Percentiles rank a stretch among this genome's conserved stretches.
Conservation (phyloP, 2,888 invertebrate species). For the Drosophila longiperda region DNA sequence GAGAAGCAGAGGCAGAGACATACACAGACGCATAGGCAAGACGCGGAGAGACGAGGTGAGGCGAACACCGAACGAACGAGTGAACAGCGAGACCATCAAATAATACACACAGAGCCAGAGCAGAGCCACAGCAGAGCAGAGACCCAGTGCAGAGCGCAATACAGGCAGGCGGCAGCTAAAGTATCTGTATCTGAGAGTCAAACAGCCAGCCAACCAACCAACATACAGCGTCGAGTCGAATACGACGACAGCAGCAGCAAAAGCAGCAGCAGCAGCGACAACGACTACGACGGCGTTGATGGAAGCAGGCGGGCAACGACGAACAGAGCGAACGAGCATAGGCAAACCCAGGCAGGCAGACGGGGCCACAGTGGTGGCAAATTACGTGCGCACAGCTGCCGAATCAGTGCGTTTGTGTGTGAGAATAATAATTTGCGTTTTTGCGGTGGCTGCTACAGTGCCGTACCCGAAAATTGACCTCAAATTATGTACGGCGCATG, state of each 20-base stretch:
- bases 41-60: slow-evolving; percentile 18
- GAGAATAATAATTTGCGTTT: slow-evolving; percentile 62
- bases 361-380: slow-evolving; percentile 71
- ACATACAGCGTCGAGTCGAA: slow-evolving; percentile 56
- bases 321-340: slow-evolving; percentile 35
- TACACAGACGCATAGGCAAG: slow-evolving; percentile 44
- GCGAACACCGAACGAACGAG: slow-evolving; percentile 60
- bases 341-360: slow-evolving; percentile 40
- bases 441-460: slow-evolving; percentile 58
- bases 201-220: slow-evolving; percentile 59
- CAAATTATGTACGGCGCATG: slow-evolving; percentile 66
- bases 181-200: slow-evolving; percentile 77
- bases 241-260: slow-evolving; percentile 19
- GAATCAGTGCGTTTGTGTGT: slow-evolving; percentile 39
- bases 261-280: slow-evolving; percentile 20
- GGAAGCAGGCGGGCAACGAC: slow-evolving; percentile 35
- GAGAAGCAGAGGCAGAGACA: slow-evolving; percentile 55
- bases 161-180: slow-evolving; percentile 70
- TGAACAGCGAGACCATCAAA: slow-evolving; percentile 80
- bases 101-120: slow-evolving; percentile 63
- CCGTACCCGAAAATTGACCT: slow-evolving; percentile 37
- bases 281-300: slow-evolving; percentile 11
- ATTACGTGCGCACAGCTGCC: slow-evolving; percentile 53
- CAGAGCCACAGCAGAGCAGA: slow-evolving; percentile 55
- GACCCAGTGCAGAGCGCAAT: slow-evolving; percentile 52